phyloP scores from a whole-genome alignment of 2,888 invertebrate genomes.

The Nomada lathburiana region DNA sequence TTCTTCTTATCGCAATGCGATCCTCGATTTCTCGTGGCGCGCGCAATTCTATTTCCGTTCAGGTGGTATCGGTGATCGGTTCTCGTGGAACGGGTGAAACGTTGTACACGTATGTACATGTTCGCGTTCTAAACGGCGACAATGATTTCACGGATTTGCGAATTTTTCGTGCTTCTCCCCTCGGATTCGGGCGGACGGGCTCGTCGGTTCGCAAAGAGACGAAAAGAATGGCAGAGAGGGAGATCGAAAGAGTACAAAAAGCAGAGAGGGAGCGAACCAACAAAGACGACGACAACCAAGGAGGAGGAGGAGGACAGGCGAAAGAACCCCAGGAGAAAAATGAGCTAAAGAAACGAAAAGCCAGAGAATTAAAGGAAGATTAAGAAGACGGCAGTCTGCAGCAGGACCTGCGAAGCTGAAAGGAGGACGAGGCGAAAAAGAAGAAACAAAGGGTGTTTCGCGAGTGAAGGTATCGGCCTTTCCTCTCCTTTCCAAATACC shows the following conservation, averaged over 20 bases:
- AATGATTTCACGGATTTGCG: constrained; percentile 34
- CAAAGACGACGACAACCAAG: constrained; percentile 59
- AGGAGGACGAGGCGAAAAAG: constrained; percentile 44
- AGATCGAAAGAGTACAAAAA: constrained; percentile 50
- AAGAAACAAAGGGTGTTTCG: constrained; percentile 52
- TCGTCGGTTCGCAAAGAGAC: constrained; percentile 67
- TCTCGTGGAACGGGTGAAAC: not conserved
- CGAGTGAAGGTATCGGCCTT: constrained; percentile 50
- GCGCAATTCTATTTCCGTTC: constrained; percentile 27
- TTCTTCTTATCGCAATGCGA: constrained; percentile 39
- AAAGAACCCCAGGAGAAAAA: constrained; percentile 69
- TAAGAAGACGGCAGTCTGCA: constrained; percentile 74
- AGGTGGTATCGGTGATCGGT: not conserved
- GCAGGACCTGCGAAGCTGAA: constrained; percentile 58
- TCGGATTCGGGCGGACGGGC: constrained; percentile 19
- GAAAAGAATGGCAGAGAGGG: constrained; percentile 41
- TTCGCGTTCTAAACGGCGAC: not conserved
- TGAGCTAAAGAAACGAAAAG: constrained; percentile 66
- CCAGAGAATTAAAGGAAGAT: constrained; percentile 81
- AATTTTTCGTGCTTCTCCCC: constrained; percentile 54
- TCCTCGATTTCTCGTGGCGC: constrained; percentile 22
- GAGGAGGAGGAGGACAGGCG: constrained; percentile 72
- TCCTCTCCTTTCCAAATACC: constrained; percentile 23
- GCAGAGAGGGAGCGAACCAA: constrained; percentile 27
- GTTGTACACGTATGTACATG: too few species aligned